These are phyloP conservation scores for Mactra quadrangularis DNA, from an alignment of 1,140 invertebrate genomes.

Conservation along the genomic window DNA sequence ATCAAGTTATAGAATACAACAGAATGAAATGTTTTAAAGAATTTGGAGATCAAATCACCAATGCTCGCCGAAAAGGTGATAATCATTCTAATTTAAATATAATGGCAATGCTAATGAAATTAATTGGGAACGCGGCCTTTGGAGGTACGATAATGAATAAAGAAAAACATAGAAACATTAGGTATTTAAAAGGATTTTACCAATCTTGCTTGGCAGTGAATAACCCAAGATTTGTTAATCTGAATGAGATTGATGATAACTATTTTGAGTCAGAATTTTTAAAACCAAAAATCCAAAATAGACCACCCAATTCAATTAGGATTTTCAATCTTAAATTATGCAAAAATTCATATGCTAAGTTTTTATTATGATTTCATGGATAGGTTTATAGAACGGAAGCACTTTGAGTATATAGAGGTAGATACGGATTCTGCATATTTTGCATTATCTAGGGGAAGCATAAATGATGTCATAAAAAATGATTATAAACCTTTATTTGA, in stretches of 20 bases:
- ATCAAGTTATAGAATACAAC: conserved; percentile 52
- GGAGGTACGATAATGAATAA: conserved; percentile 48
- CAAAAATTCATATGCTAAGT: too few species aligned
- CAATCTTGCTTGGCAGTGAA: not conserved
- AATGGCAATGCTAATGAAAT: conserved; percentile 57
- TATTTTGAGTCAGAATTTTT: too few species aligned
- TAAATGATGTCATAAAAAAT: not conserved
- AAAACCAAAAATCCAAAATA: conserved; percentile 6
- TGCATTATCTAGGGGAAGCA: not conserved
- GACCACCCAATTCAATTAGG: too few species aligned
- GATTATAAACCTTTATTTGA: not conserved
- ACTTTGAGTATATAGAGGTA: conserved; percentile 12
- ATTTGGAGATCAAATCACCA: too few species aligned
- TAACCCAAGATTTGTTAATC: conserved; percentile 21
- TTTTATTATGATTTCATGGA: conserved; percentile 49
- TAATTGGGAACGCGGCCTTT: conserved; percentile 53
- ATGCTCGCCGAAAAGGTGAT: conserved; percentile 55
- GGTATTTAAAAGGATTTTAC: conserved; percentile 28
- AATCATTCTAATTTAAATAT: conserved; percentile 18
- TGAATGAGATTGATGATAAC: not conserved
- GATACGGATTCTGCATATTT: conserved; percentile 19
- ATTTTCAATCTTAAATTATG: too few species aligned
- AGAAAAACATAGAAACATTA: conserved; percentile 30
- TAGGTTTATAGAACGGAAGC: not conserved
- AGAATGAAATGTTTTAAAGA: conserved; percentile 44